Evolutionary conservation across 2,797 vertebrate species (phyloP).

Genomic region (Mus minutoides): DNA sequence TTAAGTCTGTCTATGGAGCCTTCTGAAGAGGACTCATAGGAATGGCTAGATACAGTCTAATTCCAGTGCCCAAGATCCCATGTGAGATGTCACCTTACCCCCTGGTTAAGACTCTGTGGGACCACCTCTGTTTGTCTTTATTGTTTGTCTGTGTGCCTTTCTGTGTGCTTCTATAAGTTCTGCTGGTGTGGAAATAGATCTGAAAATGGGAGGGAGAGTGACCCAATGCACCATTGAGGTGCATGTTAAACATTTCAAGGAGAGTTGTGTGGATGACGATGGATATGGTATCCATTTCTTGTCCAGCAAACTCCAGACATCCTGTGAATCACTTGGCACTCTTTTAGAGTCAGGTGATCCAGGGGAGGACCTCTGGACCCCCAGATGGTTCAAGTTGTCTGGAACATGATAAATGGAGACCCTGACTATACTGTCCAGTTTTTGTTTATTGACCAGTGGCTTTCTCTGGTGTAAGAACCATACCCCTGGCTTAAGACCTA

Average conservation of each 20-base stretch:
- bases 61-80: background rate
- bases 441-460: background rate
- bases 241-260: background rate
- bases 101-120: background rate
- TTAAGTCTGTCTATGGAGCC: too few species aligned
- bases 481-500: background rate
- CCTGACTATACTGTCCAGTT: background rate
- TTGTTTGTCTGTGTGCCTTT: background rate
- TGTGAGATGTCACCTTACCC: background rate
- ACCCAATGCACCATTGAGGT: background rate
- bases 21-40: background rate
- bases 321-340: background rate
- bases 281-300: background rate
- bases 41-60: background rate
- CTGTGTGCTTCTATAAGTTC: background rate
- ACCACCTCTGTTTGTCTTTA: background rate
- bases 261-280: background rate
- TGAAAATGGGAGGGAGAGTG: background rate
- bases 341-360: background rate
- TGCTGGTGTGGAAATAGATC: background rate
- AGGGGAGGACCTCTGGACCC: background rate
- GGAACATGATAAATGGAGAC: background rate
- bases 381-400: background rate
- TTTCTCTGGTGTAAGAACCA: background rate
- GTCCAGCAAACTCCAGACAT: background rate